These are phyloP conservation scores for Apus apus DNA, from an alignment of 2,113 vertebrate species.

Conservation along the genomic window DNA sequence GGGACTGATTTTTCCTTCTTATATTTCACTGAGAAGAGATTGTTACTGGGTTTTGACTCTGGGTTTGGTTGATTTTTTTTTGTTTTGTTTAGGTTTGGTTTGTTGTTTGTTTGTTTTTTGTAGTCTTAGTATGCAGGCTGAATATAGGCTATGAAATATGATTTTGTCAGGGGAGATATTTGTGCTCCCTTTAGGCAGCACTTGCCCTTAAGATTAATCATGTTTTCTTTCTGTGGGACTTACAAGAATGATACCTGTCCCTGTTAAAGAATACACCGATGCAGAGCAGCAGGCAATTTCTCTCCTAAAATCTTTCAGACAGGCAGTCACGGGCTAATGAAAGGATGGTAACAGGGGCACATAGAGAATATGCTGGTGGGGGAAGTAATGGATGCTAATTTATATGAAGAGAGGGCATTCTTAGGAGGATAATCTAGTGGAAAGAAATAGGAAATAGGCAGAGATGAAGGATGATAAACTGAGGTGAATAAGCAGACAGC, in stretches of 20 bases:
- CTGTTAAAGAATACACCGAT: not conserved
- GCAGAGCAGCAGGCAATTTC: not conserved
- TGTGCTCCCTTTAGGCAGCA: not conserved
- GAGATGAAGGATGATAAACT: not conserved
- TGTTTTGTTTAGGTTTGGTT: not conserved
- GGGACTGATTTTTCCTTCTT: not conserved
- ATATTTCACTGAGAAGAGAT: not conserved
- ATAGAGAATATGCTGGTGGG: not conserved
- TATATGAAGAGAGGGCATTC: not conserved
- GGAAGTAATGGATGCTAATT: not conserved
- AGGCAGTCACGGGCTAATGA: not conserved
- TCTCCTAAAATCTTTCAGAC: not conserved
- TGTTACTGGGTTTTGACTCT: not conserved
- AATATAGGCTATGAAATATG: not conserved
- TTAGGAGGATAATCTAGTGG: not conserved
- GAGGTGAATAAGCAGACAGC: not conserved
- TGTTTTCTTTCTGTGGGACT: not conserved
- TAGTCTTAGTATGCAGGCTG: not conserved
- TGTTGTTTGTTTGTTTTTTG: not conserved
- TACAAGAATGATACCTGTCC: not conserved
- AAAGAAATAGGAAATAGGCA: not conserved
- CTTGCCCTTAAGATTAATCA: not conserved
- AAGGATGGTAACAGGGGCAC: not conserved
- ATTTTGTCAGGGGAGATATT: not conserved
- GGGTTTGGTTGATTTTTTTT: not conserved